These are phyloP conservation scores for Drosophila mojavensis DNA, from an alignment of 1,140 invertebrate genomes.

Conservation along the genomic window DNA sequence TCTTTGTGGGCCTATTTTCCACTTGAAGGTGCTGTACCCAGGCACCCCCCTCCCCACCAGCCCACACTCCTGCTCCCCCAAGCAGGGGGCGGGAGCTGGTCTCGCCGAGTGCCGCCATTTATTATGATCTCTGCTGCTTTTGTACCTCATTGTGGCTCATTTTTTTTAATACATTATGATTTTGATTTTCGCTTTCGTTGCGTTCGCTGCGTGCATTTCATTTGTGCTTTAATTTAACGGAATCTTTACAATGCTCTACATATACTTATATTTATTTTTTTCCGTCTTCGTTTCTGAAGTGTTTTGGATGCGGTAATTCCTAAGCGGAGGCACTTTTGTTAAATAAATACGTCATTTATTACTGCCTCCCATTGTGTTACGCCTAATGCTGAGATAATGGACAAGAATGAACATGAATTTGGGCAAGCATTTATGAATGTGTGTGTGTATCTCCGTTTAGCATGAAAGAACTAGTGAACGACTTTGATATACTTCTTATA, in stretches of 20 bases:
- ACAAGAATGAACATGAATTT: background rate
- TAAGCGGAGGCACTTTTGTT: slow-evolving; percentile 31
- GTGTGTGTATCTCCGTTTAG: background rate
- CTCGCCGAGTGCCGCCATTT: slow-evolving; percentile 26
- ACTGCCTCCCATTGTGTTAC: slow-evolving; percentile 35
- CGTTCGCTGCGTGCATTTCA: slow-evolving; percentile 43
- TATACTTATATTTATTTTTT: slow-evolving; percentile 6
- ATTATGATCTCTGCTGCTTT: slow-evolving; percentile 61
- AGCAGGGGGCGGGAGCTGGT: too few species aligned
- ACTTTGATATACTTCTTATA: background rate
- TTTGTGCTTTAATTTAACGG: slow-evolving; percentile 67
- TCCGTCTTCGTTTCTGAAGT: background rate
- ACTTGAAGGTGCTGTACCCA: slow-evolving; percentile 35
- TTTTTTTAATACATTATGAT: slow-evolving; percentile 48
- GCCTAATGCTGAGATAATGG: slow-evolving; percentile 33
- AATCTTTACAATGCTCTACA: slow-evolving; percentile 57
- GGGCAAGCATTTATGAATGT: too few species aligned
- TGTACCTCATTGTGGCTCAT: slow-evolving; percentile 64
- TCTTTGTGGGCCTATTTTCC: slow-evolving; percentile 64
- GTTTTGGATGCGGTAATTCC: slow-evolving; percentile 32
- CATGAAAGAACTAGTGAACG: background rate
- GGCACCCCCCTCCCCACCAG: background rate
- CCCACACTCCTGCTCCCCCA: background rate
- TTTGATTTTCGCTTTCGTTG: slow-evolving; percentile 32
- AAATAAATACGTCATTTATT: slow-evolving; percentile 46